Percentiles rank a stretch among this genome's conserved stretches.
Conservation (phyloP, 2,888 invertebrate genomes). For the Drosophila villosipedis region DNA sequence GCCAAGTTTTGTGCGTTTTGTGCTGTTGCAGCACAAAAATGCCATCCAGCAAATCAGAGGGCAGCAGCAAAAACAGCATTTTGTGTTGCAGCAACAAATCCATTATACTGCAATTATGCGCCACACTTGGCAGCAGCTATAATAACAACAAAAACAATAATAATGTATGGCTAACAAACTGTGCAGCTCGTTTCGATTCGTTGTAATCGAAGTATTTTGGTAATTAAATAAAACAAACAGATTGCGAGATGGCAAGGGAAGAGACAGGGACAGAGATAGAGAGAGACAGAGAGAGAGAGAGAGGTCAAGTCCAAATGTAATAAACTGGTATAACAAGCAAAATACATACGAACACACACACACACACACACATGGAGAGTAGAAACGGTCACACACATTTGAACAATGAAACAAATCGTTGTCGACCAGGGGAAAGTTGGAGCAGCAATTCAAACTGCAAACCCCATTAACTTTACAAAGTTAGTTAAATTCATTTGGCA, state of each 20-base stretch:
- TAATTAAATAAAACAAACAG: constrained; percentile 75
- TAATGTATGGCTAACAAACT: constrained; percentile 18
- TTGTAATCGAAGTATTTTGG: constrained; percentile 74
- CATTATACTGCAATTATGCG: constrained; percentile 80
- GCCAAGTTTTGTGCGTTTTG: constrained; percentile 26
- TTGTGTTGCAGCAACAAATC: constrained; percentile 73
- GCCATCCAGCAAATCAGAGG: constrained; percentile 22
- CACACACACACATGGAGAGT: background rate
- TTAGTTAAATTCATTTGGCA: constrained; percentile 81
- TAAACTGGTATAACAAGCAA: constrained; percentile 58
- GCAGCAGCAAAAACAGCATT: constrained; percentile 15
- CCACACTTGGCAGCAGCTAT: constrained; percentile 63
- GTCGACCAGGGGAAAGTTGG: constrained; percentile 24
- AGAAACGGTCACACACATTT: constrained; percentile 12
- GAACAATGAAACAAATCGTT: constrained; percentile 15
- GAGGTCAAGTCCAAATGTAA: constrained; percentile 71
- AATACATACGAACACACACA: constrained; percentile 7
- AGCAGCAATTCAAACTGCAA: constrained; percentile 76
- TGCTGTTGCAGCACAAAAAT: constrained; percentile 54
- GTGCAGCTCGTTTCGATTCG: constrained; percentile 30
- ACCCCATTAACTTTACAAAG: constrained; percentile 82
- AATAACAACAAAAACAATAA: constrained; percentile 29
- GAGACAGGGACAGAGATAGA: background rate
- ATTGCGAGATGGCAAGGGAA: background rate
- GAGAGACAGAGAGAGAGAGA: background rate